Conservation (phyloP, 2,113 vertebrate species). For the human (Homo sapiens) region DNA sequence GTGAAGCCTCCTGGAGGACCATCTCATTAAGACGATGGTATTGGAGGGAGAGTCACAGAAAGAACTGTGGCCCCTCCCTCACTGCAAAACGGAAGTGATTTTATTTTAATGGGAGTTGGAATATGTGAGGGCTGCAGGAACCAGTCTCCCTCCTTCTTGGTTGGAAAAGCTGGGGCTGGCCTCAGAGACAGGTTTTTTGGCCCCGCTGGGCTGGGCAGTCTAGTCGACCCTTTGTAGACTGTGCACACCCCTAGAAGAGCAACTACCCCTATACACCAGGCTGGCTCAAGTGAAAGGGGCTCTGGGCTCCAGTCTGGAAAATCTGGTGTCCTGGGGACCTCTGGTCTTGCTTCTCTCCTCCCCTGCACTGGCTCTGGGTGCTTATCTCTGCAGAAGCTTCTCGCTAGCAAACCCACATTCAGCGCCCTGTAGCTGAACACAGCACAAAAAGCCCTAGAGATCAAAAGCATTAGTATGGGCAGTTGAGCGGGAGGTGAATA, state of each 20-base stretch:
- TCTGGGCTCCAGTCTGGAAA: constrained; percentile 53
- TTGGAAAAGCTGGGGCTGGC: background rate
- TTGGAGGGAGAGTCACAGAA: background rate
- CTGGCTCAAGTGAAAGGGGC: constrained; percentile 8
- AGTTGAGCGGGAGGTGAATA: constrained; percentile 93
- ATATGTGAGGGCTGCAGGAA: background rate
- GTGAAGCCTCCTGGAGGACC: background rate
- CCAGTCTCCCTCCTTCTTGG: background rate
- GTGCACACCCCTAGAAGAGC: background rate
- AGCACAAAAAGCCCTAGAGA: constrained; percentile 84
- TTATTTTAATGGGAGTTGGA: background rate
- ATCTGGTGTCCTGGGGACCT: constrained; percentile 52
- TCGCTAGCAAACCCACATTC: constrained; percentile 75
- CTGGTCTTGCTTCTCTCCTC: background rate
- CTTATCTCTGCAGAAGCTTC: constrained; percentile 20
- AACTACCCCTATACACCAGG: background rate
- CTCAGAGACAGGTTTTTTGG: constrained; percentile 48
- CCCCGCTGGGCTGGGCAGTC: background rate
- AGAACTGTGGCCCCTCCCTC: background rate
- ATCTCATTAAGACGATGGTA: background rate
- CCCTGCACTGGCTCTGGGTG: background rate
- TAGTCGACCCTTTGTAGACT: background rate
- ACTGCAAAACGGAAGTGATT: constrained; percentile 17
- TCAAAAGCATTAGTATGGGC: constrained; percentile 88
- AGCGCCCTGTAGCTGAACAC: constrained; percentile 81